A percentile compares a stretch with the other conserved stretches of the same genome.
Evolutionary conservation across 2,113 vertebrate species (phyloP).

Genomic region (Emydura subglobosa): DNA sequence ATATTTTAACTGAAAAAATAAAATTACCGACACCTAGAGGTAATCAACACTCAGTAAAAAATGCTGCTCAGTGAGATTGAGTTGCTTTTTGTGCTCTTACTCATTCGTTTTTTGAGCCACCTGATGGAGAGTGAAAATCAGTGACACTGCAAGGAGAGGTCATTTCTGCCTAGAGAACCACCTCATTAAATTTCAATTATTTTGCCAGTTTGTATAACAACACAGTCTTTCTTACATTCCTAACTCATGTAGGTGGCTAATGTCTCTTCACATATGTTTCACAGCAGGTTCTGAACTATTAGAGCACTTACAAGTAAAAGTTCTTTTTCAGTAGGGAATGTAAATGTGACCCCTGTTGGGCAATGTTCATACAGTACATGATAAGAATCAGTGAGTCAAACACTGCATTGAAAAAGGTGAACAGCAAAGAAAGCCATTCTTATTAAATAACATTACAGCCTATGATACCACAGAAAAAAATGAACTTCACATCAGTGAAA

Average conservation of each 20-base stretch:
- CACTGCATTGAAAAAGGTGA: constrained; percentile 6
- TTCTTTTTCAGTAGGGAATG: constrained; percentile 74
- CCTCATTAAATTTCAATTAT: constrained; percentile 81
- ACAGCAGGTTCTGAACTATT: constrained; percentile 77
- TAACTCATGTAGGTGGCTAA: constrained; percentile 79
- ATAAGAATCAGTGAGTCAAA: constrained; percentile 68
- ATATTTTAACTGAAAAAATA: constrained; percentile 14
- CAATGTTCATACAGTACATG: constrained; percentile 61
- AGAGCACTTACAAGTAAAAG: constrained; percentile 71
- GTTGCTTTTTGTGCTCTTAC: constrained; percentile 42
- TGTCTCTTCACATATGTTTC: constrained; percentile 80
- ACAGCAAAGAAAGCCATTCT: background rate
- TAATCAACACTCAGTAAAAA: constrained; percentile 55
- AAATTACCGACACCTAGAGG: constrained; percentile 17
- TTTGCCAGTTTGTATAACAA: constrained; percentile 68
- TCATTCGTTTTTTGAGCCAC: constrained; percentile 49
- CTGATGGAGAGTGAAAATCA: constrained; percentile 61
- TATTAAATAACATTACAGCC: background rate
- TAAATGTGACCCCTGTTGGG: constrained; percentile 77
- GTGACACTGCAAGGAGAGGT: constrained; percentile 72
- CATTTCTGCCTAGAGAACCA: constrained; percentile 67
- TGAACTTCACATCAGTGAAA: background rate
- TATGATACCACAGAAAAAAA: constrained; percentile 1
- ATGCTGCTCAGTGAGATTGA: constrained; percentile 11
- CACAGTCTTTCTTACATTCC: constrained; percentile 69